Conservation (phyloP, 2,113 vertebrate genomes). For the Halichoeres trimaculatus region DNA sequence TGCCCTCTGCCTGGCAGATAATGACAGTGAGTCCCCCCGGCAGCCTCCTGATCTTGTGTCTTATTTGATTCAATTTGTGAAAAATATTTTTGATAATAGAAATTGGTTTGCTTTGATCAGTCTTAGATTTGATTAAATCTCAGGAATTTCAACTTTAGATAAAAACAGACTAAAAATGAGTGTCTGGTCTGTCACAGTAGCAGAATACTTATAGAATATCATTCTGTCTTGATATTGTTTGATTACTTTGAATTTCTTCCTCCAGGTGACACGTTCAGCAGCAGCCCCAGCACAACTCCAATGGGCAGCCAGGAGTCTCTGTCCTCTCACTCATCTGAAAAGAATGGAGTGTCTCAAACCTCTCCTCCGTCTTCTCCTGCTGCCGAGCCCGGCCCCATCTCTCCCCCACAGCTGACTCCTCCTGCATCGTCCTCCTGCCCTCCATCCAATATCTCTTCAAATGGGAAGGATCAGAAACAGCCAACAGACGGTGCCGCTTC, state of each 20-base stretch:
- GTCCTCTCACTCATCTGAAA: conserved; percentile 98
- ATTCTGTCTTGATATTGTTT: neutral
- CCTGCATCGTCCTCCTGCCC: conserved; percentile 46
- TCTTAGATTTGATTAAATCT: no score
- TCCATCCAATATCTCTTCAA: conserved; percentile 31
- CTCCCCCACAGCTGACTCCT: conserved; percentile 38
- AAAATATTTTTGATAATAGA: no score
- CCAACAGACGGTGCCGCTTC: conserved; percentile 12
- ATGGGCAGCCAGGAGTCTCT: conserved; percentile 98
- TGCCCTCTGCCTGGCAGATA: conserved; percentile 92
- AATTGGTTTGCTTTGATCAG: no score
- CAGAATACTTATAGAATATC: neutral
- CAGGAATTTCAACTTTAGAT: no score
- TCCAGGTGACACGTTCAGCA: conserved; percentile 95
- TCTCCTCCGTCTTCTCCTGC: conserved; percentile 80
- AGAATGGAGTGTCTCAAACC: conserved; percentile 88
- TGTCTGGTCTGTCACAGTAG: neutral
- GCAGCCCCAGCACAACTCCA: conserved; percentile 94
- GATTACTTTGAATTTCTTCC: conserved; percentile 1
- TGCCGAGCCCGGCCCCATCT: conserved; percentile 34
- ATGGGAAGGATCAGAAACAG: conserved; percentile 41
- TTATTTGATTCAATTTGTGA: no score
- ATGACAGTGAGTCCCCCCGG: conserved; percentile 89
- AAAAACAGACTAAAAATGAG: no score
- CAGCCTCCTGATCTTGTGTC: neutral